Conservation (phyloP, 2,113 vertebrate genomes). For the Stigmatopora nigra region DNA sequence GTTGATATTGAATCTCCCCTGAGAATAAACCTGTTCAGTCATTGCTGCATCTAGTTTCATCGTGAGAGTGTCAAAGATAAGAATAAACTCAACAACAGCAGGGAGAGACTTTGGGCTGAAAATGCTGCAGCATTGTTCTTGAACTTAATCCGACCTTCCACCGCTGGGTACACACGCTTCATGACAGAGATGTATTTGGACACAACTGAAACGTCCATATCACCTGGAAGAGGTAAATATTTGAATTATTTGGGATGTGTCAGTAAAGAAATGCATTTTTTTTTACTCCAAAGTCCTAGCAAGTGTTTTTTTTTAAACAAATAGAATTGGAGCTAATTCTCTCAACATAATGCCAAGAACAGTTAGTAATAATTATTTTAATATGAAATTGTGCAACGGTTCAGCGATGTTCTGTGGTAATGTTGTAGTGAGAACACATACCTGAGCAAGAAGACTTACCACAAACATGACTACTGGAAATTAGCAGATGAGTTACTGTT, state of each 20-base stretch:
- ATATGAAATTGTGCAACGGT: not conserved
- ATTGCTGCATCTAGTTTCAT: not conserved
- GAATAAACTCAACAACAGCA: constrained; percentile 29
- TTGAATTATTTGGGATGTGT: too few species aligned
- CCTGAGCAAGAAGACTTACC: not conserved
- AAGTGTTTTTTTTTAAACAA: too few species aligned
- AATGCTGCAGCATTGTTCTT: constrained; percentile 37
- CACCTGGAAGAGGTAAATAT: constrained; percentile 61
- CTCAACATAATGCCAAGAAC: too few species aligned
- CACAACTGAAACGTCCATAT: constrained; percentile 71
- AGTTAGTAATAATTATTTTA: not conserved
- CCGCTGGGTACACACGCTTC: constrained; percentile 70
- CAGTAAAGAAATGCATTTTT: too few species aligned
- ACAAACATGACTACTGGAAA: not conserved
- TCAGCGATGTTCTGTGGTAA: not conserved
- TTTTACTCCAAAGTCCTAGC: too few species aligned
- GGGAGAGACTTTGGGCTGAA: constrained; percentile 21
- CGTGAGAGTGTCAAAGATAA: constrained; percentile 21
- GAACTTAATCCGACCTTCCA: constrained; percentile 78
- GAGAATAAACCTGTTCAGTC: not conserved
- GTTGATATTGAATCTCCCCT: not conserved
- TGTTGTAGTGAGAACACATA: not conserved
- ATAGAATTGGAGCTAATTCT: too few species aligned
- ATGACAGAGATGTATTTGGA: constrained; percentile 73
- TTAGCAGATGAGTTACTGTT: too few species aligned